Evolutionary conservation across 1,140 invertebrate species (phyloP), one percentile per base, ranked within the genome.

Genomic region (Drosophila lowei): DNA sequence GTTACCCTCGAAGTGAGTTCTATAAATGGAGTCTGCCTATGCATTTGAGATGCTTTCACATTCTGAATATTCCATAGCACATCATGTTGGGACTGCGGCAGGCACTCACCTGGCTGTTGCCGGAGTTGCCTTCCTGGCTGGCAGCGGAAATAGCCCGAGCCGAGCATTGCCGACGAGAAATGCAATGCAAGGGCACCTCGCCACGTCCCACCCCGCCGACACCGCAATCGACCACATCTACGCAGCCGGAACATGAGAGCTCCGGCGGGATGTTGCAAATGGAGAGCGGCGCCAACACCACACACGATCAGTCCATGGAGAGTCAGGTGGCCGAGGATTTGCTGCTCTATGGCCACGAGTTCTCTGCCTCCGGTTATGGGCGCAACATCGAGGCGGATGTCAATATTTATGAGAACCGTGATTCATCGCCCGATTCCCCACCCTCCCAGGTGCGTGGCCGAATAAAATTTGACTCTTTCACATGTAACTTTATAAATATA

Each of bases 101-200:
- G 53, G 91, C 91, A 16, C 58, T 91, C 18, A 96, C 96, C 25
- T 95, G 96, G 91, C 94, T 96, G 0, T 96, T 99, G 67, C 98
- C 98, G 0, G 97, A 98, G 92, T 94, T 98, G 73, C 98, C 98
- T 2, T 94, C 94, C 38, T 98, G 97, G 96, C 94, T 99, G 44
- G 96, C 96, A 5, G 96, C 96, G 1, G 96, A 97, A 91, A 96
- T 97, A 94, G 96, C 96, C 0, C 96, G 96, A 65, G 95, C 96
- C 2, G 96, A 97, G 92, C 97, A 96, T 92, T 94, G 96, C 56
- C 91, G 96, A 43, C 92, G 95, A 49, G 95, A 96, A 90, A 95
- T 94, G 30, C 93, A 94, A 41, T 92, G 93, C 49, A 91, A 91
- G 67, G 91, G 91, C 13, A 89, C 90, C 11, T 91, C 91, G 16